Base-by-base conservation (phyloP, 2,113 vertebrate species). In the Garra rufa region DNA sequence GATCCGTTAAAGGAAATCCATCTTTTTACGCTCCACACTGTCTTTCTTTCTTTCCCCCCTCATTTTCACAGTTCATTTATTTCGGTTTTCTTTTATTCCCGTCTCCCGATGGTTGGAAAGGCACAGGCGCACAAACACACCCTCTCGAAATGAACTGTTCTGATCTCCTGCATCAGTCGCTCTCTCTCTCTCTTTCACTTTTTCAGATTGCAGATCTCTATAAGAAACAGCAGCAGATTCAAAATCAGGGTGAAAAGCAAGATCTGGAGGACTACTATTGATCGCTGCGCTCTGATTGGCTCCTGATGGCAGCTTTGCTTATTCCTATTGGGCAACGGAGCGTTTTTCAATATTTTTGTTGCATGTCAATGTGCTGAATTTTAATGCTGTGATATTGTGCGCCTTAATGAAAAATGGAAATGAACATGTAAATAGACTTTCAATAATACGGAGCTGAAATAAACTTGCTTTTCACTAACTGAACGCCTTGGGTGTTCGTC, bases 191-290 rank as follows among this genome's bases (percentile, higher is more conserved):
- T 67, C 28, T 21, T 34, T 74, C 85, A 52, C 78, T 70, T 41
- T 81, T 41, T 1, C 92, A 98, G 97, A 96, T 98, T 55, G 97
- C 97, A 5, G 92, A 92, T 61, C 89, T 98, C 82, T 98, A 97
- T 91, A 91, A 78, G 90, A 96, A 94, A 89, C 97, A 98, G 90
- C 97, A 97, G 90, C 96, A 97, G 93, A 96, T 98, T 83, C 97
- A 97, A 92, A 98, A 97, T 81, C 96, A 96, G 85, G 93, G 93
- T 9, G 94, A 94, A 48, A 94, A 93, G 74, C 89, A 69, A 0
- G 96, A 96, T 48, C 52, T 28, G 0, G 96, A 97, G 80, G 95
- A 95, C 48, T 96, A 94, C 85, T 96, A 96, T 90, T 97, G 91
- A 95, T 82, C n/a, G 4, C 21, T 17, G 15, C n/a, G 0, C 13